These are phyloP conservation scores for Pterocles gutturalis DNA, from an alignment of 2,113 vertebrate genomes.

Conservation along the genomic window DNA sequence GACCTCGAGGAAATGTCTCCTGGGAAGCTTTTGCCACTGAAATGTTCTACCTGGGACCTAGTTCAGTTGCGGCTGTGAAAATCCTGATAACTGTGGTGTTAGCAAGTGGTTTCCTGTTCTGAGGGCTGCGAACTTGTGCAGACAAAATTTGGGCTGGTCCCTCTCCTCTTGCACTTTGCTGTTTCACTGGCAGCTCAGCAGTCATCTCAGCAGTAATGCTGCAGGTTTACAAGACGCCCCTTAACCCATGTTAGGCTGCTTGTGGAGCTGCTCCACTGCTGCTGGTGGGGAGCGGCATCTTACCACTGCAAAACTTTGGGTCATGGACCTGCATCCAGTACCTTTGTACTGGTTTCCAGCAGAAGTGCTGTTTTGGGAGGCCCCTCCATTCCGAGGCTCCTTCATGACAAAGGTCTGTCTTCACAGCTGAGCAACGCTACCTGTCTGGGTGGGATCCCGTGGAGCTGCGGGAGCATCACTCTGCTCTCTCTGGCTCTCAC, in stretches of 20 bases:
- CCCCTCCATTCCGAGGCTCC: not conserved
- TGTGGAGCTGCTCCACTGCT: not conserved
- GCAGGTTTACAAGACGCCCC: not conserved
- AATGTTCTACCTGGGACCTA: not conserved
- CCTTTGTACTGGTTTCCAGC: not conserved
- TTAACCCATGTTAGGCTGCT: not conserved
- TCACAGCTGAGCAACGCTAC: rapidly evolving
- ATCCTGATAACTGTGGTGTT: not conserved
- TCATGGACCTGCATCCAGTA: not conserved
- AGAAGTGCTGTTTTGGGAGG: not conserved
- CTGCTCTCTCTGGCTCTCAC: not conserved
- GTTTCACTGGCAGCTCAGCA: not conserved
- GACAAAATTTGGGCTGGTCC: not conserved
- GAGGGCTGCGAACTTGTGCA: not conserved
- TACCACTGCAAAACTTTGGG: not conserved
- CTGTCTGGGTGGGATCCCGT: not conserved
- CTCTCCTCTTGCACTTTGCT: not conserved
- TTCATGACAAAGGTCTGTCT: not conserved
- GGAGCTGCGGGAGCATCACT: not conserved
- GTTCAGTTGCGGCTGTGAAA: not conserved
- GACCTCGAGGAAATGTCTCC: not conserved
- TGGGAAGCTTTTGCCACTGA: not conserved
- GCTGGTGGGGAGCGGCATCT: not conserved
- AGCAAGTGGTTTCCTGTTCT: not conserved
- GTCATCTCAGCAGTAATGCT: not conserved